A percentile compares a stretch with the other conserved stretches of the same genome.
Conservation (phyloP, 2,797 vertebrate genomes). For the Dermochelys coriacea region DNA sequence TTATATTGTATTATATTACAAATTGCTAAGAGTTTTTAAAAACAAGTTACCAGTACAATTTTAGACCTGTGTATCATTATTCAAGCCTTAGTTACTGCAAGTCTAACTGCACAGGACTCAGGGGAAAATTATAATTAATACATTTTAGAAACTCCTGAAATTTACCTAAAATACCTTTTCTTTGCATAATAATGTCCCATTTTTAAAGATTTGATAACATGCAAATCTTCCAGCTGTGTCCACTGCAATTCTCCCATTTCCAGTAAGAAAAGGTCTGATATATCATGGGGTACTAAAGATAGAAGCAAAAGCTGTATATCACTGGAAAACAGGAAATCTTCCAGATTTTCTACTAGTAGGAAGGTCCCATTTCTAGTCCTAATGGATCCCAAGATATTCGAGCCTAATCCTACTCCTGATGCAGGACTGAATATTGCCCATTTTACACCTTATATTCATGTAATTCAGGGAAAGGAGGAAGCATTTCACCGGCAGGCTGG, state of each 20-base stretch:
- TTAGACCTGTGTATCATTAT: too few species aligned
- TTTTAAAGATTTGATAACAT: neutral
- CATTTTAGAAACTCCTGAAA: neutral
- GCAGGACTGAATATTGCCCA: conserved; percentile 6
- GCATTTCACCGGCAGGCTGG: conserved; percentile 5
- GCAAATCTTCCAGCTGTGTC: neutral
- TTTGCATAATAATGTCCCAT: neutral
- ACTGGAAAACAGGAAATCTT: neutral
- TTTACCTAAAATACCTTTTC: neutral
- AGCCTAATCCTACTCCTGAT: neutral
- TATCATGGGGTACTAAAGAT: neutral
- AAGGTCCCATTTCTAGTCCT: neutral
- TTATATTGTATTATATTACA: neutral
- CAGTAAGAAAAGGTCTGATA: neutral
- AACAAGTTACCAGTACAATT: too few species aligned
- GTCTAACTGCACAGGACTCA: neutral
- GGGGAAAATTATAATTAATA: rapidly evolving
- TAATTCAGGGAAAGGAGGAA: conserved; percentile 16
- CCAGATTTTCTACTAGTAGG: rapidly evolving
- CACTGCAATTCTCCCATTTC: neutral
- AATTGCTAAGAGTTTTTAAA: too few species aligned
- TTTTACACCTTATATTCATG: neutral
- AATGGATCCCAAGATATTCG: neutral
- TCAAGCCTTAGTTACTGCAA: neutral
- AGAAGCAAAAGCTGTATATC: neutral